phyloP scores from a whole-genome alignment of 30 jellyfish, hydroid and myxozoan genomes.

The Catostylus mosaicus region DNA sequence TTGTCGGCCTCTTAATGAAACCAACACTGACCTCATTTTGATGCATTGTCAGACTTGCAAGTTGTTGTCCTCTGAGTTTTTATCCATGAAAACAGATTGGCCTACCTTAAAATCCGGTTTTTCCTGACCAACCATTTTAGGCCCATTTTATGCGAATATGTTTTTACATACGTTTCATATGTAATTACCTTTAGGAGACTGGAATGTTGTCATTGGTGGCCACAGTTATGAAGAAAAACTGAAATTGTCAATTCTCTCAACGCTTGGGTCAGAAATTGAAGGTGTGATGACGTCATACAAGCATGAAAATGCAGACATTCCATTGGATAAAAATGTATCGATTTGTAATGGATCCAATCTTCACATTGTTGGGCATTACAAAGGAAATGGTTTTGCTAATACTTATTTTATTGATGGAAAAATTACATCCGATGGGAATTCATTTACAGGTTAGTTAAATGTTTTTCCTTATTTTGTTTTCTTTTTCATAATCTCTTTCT shows the following conservation, averaged over 20 bases:
- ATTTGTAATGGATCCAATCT: slow-evolving; percentile 44
- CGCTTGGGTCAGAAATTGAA: slow-evolving; percentile 32
- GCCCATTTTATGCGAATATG: background rate
- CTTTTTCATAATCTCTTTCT: background rate
- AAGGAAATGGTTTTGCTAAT: slow-evolving; percentile 8
- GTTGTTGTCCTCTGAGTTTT: too few relatives aligned
- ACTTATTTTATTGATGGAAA: slow-evolving; percentile 21
- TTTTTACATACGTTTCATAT: too few relatives aligned
- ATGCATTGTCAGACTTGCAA: too few relatives aligned
- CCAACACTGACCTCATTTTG: too few relatives aligned
- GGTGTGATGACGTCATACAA: slow-evolving; percentile 58
- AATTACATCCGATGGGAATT: slow-evolving; percentile 48
- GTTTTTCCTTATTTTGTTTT: background rate
- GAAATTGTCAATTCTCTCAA: slow-evolving; percentile 33
- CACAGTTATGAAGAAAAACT: slow-evolving; percentile 8
- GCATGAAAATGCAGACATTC: slow-evolving; percentile 29
- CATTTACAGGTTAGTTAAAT: slow-evolving; percentile 32
- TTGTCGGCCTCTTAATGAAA: too few relatives aligned
- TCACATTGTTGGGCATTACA: slow-evolving; percentile 45
- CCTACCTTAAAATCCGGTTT: too few relatives aligned
- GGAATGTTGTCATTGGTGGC: slow-evolving; percentile 38
- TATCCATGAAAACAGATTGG: too few relatives aligned
- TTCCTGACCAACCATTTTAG: too few relatives aligned
- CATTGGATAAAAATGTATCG: slow-evolving; percentile 41
- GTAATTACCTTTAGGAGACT: slow-evolving; percentile 31